phyloP scores from a whole-genome alignment of 1,140 invertebrate species.

The Eupeodes corollae region DNA sequence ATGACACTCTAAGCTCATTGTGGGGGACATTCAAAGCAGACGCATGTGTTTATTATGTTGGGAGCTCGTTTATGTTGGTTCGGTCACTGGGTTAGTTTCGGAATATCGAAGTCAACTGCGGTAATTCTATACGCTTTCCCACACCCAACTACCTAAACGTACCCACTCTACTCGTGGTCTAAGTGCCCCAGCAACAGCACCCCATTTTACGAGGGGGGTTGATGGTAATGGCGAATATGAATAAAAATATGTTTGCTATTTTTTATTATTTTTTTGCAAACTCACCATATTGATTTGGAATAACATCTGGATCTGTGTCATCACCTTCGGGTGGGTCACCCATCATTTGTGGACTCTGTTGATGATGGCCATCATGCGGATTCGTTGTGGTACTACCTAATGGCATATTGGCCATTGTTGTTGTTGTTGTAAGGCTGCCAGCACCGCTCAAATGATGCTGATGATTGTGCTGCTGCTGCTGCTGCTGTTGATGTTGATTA shows the following conservation, averaged over 20 bases:
- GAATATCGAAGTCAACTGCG: too few relatives aligned
- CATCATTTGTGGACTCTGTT: conserved; percentile 25
- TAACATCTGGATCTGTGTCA: conserved; percentile 70
- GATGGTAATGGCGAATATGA: not conserved
- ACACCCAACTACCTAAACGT: too few relatives aligned
- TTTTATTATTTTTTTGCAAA: conserved; percentile 1
- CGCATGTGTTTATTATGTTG: too few relatives aligned
- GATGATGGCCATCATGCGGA: conserved; percentile 8
- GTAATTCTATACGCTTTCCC: too few relatives aligned
- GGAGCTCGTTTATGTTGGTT: too few relatives aligned
- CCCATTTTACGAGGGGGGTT: not conserved
- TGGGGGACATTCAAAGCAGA: too few relatives aligned
- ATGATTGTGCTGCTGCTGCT: conserved; percentile 31
- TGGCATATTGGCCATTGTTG: too few relatives aligned
- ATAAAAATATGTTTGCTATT: too few relatives aligned
- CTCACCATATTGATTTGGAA: conserved; percentile 74
- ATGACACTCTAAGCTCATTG: not conserved
- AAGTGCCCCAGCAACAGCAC: too few relatives aligned
- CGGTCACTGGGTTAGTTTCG: too few relatives aligned
- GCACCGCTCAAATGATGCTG: conserved; percentile 25
- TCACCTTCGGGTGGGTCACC: conserved; percentile 43
- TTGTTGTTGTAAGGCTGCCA: conserved; percentile 6
- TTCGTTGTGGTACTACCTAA: not conserved
- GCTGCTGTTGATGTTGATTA: conserved; percentile 14
- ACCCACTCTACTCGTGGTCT: too few relatives aligned